phyloP scores from a whole-genome alignment of 2,888 invertebrate species.

The Gerris lacustris region DNA sequence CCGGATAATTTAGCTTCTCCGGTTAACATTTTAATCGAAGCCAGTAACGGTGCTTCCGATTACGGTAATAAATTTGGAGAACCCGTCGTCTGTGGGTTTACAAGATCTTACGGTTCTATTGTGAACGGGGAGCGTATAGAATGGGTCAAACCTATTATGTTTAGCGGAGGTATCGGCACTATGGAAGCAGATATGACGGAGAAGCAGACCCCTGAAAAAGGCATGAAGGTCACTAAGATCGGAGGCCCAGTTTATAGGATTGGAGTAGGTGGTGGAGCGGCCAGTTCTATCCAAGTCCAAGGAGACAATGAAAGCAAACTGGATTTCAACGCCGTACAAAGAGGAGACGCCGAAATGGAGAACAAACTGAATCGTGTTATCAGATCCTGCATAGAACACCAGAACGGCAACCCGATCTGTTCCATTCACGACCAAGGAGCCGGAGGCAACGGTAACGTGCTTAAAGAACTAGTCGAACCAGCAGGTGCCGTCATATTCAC shows the following conservation, averaged over 20 bases:
- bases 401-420: constrained; percentile 69
- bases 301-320: constrained; percentile 73
- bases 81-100: constrained; percentile 83
- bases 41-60: constrained; percentile 95
- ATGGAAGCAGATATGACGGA: constrained; percentile 71
- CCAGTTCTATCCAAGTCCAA: constrained; percentile 89
- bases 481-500: constrained; percentile 83
- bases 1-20: constrained; percentile 84
- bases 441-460: constrained; percentile 91
- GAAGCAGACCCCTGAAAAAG: constrained; percentile 60
- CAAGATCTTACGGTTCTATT: constrained; percentile 73
- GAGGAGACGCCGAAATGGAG: constrained; percentile 96
- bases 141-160: constrained; percentile 98
- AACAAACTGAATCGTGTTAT: constrained; percentile 91
- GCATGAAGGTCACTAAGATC: constrained; percentile 84
- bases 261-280: constrained; percentile 97
- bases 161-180: constrained; percentile 88
- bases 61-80: constrained; percentile 99
- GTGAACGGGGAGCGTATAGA: constrained; percentile 63
- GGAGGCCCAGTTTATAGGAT: constrained; percentile 97
- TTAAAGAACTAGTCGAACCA: constrained; percentile 93
- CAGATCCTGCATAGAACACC: constrained; percentile 77
- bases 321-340: constrained; percentile 93
- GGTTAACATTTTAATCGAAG: constrained; percentile 80
- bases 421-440: constrained; percentile 99